A percentile compares a stretch with the other conserved stretches of the same genome.
Evolutionary conservation across 2,797 vertebrate genomes (phyloP).

Genomic region (Nyctibius grandis): DNA sequence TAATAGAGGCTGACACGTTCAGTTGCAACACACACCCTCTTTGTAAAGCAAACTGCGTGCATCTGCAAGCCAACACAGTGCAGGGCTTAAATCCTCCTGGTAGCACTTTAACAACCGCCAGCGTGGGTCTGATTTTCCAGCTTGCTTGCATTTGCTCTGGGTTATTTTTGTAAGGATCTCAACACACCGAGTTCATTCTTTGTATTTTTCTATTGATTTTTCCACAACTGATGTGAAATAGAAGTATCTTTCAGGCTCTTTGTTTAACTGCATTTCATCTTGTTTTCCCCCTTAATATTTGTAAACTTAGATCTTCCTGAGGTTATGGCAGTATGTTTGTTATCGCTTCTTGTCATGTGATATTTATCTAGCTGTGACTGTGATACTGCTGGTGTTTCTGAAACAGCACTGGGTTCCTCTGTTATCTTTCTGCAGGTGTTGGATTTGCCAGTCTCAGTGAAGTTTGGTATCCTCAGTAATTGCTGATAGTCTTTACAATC

Average conservation of each 20-base stretch:
- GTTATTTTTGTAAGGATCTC: constrained; percentile 52
- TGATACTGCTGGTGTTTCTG: constrained; percentile 60
- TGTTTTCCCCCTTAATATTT: constrained; percentile 66
- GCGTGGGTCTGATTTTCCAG: not conserved
- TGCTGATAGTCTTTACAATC: not conserved
- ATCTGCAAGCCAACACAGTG: not conserved
- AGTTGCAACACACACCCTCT: not conserved
- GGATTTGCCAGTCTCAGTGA: constrained; percentile 41
- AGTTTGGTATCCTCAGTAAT: constrained; percentile 22
- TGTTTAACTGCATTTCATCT: constrained; percentile 40
- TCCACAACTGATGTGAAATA: constrained; percentile 16
- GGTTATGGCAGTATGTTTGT: constrained; percentile 56
- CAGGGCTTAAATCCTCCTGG: constrained; percentile 15
- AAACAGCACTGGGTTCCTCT: constrained; percentile 29
- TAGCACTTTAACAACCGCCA: not conserved
- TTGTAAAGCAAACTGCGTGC: not conserved
- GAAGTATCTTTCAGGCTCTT: constrained; percentile 35
- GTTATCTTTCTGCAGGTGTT: constrained; percentile 65
- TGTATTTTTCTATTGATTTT: constrained; percentile 56
- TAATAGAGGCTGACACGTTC: not conserved
- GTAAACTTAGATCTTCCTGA: constrained; percentile 60
- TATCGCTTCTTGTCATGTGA: constrained; percentile 54
- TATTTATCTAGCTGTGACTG: constrained; percentile 74
- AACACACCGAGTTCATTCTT: not conserved
- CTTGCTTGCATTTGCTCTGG: constrained; percentile 36